A percentile compares a stretch with the other conserved stretches of the same genome.
phyloP scores from a whole-genome alignment of 2,888 invertebrate genomes.

The Mesorhabditis belari region DNA sequence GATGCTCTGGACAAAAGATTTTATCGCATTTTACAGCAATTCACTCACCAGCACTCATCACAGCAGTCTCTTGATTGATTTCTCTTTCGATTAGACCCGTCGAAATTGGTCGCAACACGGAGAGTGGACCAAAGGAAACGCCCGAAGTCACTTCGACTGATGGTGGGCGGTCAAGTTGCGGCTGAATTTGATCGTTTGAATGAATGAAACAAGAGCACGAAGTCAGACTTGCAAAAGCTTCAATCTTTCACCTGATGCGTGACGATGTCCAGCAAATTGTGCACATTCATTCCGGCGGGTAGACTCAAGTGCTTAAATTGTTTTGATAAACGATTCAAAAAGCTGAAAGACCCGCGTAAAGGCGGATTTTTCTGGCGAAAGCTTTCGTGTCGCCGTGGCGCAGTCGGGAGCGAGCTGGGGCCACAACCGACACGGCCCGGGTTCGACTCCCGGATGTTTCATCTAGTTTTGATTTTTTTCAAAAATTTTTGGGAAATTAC shows the following conservation, averaged over 20 bases:
- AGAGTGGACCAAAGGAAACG: background rate
- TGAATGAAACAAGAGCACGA: too few relatives aligned
- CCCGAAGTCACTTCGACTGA: background rate
- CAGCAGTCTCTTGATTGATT: background rate
- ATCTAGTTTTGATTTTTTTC: too few relatives aligned
- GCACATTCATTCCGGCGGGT: background rate
- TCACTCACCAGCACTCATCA: background rate
- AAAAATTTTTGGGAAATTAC: too few relatives aligned
- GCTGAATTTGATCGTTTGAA: too few relatives aligned
- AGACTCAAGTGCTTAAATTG: background rate
- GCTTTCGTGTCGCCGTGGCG: too few relatives aligned
- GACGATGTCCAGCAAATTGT: background rate
- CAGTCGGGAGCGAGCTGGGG: too few relatives aligned
- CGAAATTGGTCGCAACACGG: background rate
- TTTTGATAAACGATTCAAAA: too few relatives aligned
- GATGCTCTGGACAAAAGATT: background rate
- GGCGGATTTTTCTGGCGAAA: too few relatives aligned
- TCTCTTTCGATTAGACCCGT: background rate
- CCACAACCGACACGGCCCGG: too few relatives aligned
- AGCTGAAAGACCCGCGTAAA: too few relatives aligned
- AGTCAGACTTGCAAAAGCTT: too few relatives aligned
- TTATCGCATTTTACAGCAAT: background rate
- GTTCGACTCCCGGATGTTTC: too few relatives aligned
- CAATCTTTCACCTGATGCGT: background rate
- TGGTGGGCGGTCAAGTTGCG: background rate